phyloP scores from a whole-genome alignment of 1,140 invertebrate genomes.

The Aporrectodea caliginosa region DNA sequence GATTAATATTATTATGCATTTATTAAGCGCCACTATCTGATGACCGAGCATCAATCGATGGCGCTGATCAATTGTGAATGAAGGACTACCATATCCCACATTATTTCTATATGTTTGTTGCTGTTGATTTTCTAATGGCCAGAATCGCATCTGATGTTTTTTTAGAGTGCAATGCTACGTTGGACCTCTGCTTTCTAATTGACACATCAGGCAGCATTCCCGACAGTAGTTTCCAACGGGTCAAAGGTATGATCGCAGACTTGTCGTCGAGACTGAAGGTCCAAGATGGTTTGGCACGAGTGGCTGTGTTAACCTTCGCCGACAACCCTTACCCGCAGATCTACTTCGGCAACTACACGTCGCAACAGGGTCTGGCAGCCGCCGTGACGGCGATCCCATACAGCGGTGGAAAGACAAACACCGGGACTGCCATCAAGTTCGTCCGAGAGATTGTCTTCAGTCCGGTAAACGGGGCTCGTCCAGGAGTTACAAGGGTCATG shows the following conservation, averaged over 20 bases:
- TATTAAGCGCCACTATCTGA: too few relatives aligned
- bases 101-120: too few relatives aligned
- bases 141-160: too few relatives aligned
- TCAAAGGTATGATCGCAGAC: not conserved
- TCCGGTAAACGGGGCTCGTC: conserved; percentile 21
- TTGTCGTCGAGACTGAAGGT: not conserved
- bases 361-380: conserved; percentile 4
- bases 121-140: too few relatives aligned
- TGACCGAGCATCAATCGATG: too few relatives aligned
- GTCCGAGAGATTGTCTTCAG: conserved; percentile 33
- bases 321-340: not conserved
- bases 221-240: not conserved
- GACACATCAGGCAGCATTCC: conserved; percentile 27
- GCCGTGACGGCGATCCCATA: conserved; percentile 12
- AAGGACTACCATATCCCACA: too few relatives aligned
- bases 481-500: conserved; percentile 20
- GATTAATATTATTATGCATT: too few relatives aligned
- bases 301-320: conserved; percentile 8
- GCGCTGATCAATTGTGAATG: too few relatives aligned
- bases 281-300: not conserved
- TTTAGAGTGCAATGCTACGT: not conserved
- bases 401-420: conserved; percentile 25
- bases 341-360: conserved; percentile 1
- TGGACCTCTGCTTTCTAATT: conserved; percentile 24
- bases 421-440: conserved; percentile 27